These are phyloP conservation scores for Anastatus disparis DNA, from an alignment of 1,140 invertebrate species.

Conservation along the genomic window DNA sequence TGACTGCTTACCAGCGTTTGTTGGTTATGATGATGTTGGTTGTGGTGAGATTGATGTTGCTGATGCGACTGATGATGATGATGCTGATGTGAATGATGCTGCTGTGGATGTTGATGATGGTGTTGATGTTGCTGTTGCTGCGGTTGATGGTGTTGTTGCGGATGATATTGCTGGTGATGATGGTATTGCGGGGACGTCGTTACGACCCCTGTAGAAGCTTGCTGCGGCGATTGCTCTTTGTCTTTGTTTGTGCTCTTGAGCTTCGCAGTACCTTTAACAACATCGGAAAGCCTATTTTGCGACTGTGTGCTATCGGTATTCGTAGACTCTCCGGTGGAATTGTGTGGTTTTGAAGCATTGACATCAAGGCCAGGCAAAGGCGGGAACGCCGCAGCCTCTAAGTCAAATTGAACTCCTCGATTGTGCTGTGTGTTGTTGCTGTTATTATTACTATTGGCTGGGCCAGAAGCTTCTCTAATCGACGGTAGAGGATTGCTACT, in stretches of 20 bases:
- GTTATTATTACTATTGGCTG: constrained; percentile 38
- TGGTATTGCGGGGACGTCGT: constrained; percentile 43
- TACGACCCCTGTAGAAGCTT: constrained; percentile 13
- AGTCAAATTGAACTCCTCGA: constrained; percentile 77
- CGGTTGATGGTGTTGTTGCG: constrained; percentile 45
- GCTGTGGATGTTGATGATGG: constrained; percentile 46
- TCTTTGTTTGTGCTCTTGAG: constrained; percentile 66
- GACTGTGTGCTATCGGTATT: constrained; percentile 57
- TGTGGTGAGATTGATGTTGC: constrained; percentile 32
- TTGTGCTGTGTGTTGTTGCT: constrained; percentile 57
- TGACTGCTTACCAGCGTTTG: constrained; percentile 47
- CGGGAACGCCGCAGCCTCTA: constrained; percentile 84
- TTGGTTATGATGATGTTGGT: constrained; percentile 45
- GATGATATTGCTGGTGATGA: constrained; percentile 48
- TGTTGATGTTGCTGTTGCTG: constrained; percentile 45
- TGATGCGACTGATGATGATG: constrained; percentile 48
- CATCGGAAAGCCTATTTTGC: constrained; percentile 78
- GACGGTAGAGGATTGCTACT: constrained; percentile 51
- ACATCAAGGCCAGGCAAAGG: constrained; percentile 76
- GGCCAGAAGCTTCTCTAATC: constrained; percentile 53
- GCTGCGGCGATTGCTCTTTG: constrained; percentile 54
- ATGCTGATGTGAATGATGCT: constrained; percentile 43
- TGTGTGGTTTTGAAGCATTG: constrained; percentile 58
- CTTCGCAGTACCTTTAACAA: constrained; percentile 81
- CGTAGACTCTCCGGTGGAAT: constrained; percentile 50